Evolutionary conservation across 2,797 vertebrate species (phyloP).

Genomic region (Smutsia gigantea): DNA sequence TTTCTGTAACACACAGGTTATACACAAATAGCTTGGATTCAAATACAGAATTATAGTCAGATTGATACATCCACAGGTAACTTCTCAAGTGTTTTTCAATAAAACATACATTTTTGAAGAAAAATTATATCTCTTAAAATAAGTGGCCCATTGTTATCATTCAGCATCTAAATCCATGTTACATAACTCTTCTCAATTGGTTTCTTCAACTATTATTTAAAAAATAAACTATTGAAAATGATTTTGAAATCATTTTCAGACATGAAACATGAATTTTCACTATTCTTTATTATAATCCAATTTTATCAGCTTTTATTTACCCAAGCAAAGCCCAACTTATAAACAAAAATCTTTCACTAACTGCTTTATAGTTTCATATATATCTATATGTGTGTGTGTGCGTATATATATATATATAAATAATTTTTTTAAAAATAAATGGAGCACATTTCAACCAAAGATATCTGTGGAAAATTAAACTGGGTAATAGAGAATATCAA

Average conservation of each 20-base stretch:
- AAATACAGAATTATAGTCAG: conserved; percentile 33
- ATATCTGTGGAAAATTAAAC: conserved; percentile 74
- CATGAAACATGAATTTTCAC: not conserved
- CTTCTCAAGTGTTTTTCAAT: not conserved
- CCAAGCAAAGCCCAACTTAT: conserved; percentile 44
- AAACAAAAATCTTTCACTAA: conserved; percentile 45
- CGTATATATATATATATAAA: too few relatives aligned
- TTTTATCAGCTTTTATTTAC: not conserved
- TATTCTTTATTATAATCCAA: not conserved
- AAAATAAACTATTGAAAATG: not conserved
- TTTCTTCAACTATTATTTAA: not conserved
- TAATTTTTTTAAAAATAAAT: too few relatives aligned
- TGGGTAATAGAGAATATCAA: conserved; percentile 63
- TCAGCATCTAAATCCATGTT: not conserved
- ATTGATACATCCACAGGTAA: not conserved
- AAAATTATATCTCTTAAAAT: conserved; percentile 13
- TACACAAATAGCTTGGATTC: not conserved
- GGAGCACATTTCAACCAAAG: conserved; percentile 52
- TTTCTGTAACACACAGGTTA: not conserved
- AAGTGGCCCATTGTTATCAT: not conserved
- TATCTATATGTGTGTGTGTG: too few relatives aligned
- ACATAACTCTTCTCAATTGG: not conserved
- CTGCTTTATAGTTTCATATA: not conserved
- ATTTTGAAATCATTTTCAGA: not conserved
- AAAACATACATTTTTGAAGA: not conserved